Evolutionary conservation across 2,888 invertebrate genomes (phyloP).

Genomic region (Tuta absoluta): DNA sequence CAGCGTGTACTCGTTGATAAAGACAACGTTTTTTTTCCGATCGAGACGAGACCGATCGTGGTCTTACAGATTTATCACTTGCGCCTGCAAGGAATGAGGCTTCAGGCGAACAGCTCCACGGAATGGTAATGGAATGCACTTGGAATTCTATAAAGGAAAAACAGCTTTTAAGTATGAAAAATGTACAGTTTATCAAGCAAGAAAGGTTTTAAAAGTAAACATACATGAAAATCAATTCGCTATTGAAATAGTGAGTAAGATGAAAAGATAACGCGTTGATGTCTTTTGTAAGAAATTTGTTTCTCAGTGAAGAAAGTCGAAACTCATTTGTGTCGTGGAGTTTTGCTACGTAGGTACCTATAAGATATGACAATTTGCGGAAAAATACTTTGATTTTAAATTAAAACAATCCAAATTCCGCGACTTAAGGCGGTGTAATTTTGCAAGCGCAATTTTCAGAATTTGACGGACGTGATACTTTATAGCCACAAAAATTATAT

Average conservation of each 20-base stretch:
- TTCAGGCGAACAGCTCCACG: background rate
- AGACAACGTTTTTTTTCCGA: slow-evolving; percentile 33
- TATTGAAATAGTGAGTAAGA: background rate
- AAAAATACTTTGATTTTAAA: too few species aligned
- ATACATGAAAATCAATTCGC: background rate
- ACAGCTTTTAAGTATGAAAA: background rate
- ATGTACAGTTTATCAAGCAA: too few species aligned
- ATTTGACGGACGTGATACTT: slow-evolving; percentile 5
- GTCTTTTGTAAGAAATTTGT: background rate
- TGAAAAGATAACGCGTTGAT: background rate
- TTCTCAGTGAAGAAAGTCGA: too few species aligned
- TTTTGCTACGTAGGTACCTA: too few species aligned
- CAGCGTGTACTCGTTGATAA: slow-evolving; percentile 41
- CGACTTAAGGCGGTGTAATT: too few species aligned
- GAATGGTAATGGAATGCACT: background rate
- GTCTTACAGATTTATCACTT: background rate
- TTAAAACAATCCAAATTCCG: too few species aligned
- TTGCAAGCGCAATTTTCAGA: background rate
- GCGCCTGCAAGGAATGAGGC: background rate
- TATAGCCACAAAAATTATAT: background rate
- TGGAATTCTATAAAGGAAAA: background rate
- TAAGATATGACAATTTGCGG: background rate
- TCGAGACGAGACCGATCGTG: background rate
- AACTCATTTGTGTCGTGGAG: too few species aligned
- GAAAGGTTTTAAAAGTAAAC: background rate